Base-by-base conservation (phyloP, 1,140 invertebrate species). In the Patella vulgata region DNA sequence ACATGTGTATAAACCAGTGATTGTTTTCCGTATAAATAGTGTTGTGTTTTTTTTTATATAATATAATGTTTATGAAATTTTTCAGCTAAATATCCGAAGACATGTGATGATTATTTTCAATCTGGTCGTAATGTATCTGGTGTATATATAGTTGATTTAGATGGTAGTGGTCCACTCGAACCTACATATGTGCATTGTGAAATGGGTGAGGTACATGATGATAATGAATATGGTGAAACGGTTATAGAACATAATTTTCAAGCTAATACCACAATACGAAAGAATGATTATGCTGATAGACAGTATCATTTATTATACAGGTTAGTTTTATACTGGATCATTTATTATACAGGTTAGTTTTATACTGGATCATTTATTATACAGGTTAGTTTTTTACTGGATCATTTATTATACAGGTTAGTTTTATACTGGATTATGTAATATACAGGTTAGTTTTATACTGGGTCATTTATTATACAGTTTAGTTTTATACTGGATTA, bases 201-300 rank as follows among this genome's bases (percentile, higher is more conserved):
- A 74, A 96, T 97, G 77, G 72, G 62, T 9, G 91, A 93, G 73
- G 91, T 90, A 21, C 25, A 63, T 9, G 42, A 64, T 14, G 87
- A 91, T 54, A 91, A 73, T 33, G 58, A 93, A 73, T 90, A 91
- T 0, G 96, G 93, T 0, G 94, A 93, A 74, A 95, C 93, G 2
- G 92, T 95, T 57, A 92, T 97, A 0, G 93, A 95, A 79, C 94
- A 96, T 78, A 97, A 97, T 86, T 82, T 97, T 28, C 91, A 91
- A 0, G 39, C 62, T 0, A 63, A 71, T 33, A 72, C 75, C 47
- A 67, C 70, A 36, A 68, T 80, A 9, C 56, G 78, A 31, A 66
- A 44, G 19, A 39, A 39, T 6, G 66, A 51, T 36, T 48, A 73
- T 60, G 58, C 66, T 39, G 71, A 78, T 53, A 53, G 68, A 57